Evolutionary conservation across 2,797 vertebrate species (phyloP), one percentile per base, ranked within the genome.

Genomic region (Myotis findleyi): DNA sequence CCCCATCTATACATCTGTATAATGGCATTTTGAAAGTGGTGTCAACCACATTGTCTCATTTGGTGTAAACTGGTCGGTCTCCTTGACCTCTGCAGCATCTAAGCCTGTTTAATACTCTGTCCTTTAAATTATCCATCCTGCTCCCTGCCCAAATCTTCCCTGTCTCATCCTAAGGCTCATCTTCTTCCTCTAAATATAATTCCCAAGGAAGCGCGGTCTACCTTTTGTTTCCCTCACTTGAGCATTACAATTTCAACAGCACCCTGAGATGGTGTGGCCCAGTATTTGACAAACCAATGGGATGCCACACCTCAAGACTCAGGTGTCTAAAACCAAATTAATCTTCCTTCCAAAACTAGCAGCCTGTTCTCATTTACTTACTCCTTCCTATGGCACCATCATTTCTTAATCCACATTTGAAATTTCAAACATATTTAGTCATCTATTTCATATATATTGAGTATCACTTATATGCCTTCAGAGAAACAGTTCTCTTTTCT

Each of bases 251-350:
- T 85, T 38, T 77, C 75, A 95, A 41, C 13, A 36, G 33, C 3
- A 87, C 41, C 33, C 76, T 79, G 12, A 85, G 59, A 86, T n/a
- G 27, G 18, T 11, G 25, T 72, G 11, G 21, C 41, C 84, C 36
- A 49, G 44, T 20, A 72, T 30, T 51, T 33, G 77, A 77, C 77
- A 79, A 92, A 17, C 44, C 59, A 80, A 10, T 55, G 33, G 23
- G 47, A 86, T 53, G 68, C n/a, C 7, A 8, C 5, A 38, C 18
- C 36, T 49, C 71, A 86, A 80, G 21, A 53, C 33, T 25, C 44
- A 33, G 14, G 20, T 87, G n/a, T 84, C 90, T 95, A 81, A 93
- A 93, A 62, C 55, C 77, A 77, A 95, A 81, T 20, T n/a, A 66
- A 64, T 44, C 49, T 87, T 82, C 68, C 77, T 83, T 93, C 51